Base-by-base conservation (phyloP, 2,113 vertebrate species). In the Takifugu flavidus region DNA sequence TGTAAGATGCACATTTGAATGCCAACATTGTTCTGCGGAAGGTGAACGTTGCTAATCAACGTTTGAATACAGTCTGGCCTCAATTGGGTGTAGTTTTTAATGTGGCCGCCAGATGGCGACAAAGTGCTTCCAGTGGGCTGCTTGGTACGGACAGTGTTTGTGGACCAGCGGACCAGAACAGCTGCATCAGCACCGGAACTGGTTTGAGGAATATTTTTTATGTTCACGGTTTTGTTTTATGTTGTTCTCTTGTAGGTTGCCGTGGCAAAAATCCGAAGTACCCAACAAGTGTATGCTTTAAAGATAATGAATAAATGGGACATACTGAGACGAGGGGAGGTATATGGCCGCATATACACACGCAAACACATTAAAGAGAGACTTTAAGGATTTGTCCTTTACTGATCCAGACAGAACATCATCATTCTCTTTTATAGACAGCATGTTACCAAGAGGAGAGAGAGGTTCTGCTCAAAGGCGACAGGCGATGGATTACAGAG, bases 261-360 rank as follows among this genome's bases (percentile, higher is more conserved):
- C 0, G 89, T 95, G 57, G 94, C 92, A 6, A 91, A 87, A 61
- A 90, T 93, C 91, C 86, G 71, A 58, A 79, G 79, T 66, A 92
- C 91, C 0, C 89, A 91, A 58, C 90, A 92, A 67, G 90, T 95
- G 53, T 95, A 92, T 1, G 94, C 94, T 67, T 86, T 95, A 85
- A 95, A 95, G 86, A 93, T 94, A 42, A 92, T 94, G 94, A 94
- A 94, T 66, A 95, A 95, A 78, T 93, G 93, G 94, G 92, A 95
- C 79, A 91, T 95, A 88, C 77, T 95, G 70, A 93, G 92, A 72
- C 78, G 90, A 64, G 91, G 92, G 71, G 90, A 94, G 91, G 94
- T 94, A 47, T 10, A 47, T n/a, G 87, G 70, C 47, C 14, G 34
- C 29, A 52, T 44, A 25, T 4, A 65, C 63, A 59, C 39, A 53